These are phyloP conservation scores for Platyscapa corneri DNA, from an alignment of 1,140 invertebrate species.

Conservation along the genomic window DNA sequence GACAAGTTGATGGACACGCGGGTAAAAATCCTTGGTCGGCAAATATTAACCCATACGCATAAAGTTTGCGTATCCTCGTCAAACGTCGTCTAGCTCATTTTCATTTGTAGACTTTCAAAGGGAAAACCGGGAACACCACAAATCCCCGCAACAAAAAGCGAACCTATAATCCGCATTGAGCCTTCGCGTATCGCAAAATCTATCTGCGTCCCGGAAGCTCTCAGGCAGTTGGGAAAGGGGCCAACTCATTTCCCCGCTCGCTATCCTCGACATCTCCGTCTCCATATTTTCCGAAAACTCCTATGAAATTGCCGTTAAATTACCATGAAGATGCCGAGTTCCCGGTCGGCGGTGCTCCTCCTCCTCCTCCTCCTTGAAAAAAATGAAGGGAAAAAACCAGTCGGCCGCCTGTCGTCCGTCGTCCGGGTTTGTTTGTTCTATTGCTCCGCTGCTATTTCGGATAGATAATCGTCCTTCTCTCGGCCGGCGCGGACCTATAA, in stretches of 20 bases:
- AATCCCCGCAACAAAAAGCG: too few species aligned
- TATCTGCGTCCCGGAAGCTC: constrained; percentile 37
- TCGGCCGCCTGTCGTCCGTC: background rate
- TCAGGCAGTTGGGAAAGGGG: constrained; percentile 26
- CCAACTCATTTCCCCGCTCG: background rate
- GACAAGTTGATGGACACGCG: too few species aligned
- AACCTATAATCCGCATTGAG: background rate
- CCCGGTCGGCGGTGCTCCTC: background rate
- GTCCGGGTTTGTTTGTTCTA: constrained; percentile 21
- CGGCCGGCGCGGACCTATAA: constrained; percentile 25
- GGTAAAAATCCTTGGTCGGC: background rate
- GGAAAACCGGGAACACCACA: background rate
- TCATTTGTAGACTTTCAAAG: background rate
- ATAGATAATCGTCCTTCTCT: constrained; percentile 29
- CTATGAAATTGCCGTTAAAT: constrained; percentile 45
- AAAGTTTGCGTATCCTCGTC: background rate
- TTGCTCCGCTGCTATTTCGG: background rate
- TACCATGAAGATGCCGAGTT: constrained; percentile 28
- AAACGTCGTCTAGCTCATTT: background rate
- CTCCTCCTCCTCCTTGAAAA: background rate
- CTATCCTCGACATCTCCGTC: constrained; percentile 14
- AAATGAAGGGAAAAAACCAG: background rate
- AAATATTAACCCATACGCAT: background rate
- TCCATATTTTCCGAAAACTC: constrained; percentile 7
- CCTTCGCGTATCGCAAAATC: constrained; percentile 31